Conservation (phyloP, 2,888 invertebrate genomes). For the Agrochola lota region DNA sequence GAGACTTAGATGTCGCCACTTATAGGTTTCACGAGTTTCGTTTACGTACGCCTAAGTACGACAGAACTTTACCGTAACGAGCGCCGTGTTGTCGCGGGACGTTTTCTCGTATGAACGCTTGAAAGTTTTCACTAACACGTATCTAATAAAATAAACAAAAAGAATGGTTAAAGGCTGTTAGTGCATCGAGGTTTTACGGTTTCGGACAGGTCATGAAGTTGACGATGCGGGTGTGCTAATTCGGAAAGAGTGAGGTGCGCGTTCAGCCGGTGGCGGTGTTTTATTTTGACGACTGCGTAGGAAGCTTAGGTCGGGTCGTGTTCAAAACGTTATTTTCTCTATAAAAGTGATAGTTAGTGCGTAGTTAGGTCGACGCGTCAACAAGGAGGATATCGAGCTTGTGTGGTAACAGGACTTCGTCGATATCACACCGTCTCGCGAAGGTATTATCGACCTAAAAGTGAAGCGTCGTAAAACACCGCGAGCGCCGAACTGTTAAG, state of each 20-base stretch:
- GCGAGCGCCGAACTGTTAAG: conserved; percentile 43
- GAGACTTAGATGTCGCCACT: no score
- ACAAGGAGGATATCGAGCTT: conserved; percentile 47
- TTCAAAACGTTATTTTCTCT: conserved; percentile 56
- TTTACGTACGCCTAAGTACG: no score
- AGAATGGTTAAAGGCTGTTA: background rate
- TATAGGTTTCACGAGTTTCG: no score
- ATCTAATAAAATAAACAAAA: conserved; percentile 44
- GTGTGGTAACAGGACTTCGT: conserved; percentile 26
- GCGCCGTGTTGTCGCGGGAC: no score
- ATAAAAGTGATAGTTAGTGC: conserved; percentile 33
- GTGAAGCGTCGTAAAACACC: conserved; percentile 48
- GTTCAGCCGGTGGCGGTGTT: conserved; percentile 16
- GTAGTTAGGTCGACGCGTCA: conserved; percentile 34
- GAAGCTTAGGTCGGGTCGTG: conserved; percentile 44
- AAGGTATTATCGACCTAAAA: conserved; percentile 39
- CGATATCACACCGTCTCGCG: conserved; percentile 38
- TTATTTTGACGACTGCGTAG: conserved; percentile 33
- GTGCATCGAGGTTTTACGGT: background rate
- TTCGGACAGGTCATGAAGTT: conserved; percentile 23
- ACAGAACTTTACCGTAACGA: no score
- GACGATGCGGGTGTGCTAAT: conserved; percentile 5
- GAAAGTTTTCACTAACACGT: conserved; percentile 57
- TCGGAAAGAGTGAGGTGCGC: background rate
- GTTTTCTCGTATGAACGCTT: conserved; percentile 43